Evolutionary conservation across 2,888 invertebrate species (phyloP).

Genomic region (Fragum sueziense): DNA sequence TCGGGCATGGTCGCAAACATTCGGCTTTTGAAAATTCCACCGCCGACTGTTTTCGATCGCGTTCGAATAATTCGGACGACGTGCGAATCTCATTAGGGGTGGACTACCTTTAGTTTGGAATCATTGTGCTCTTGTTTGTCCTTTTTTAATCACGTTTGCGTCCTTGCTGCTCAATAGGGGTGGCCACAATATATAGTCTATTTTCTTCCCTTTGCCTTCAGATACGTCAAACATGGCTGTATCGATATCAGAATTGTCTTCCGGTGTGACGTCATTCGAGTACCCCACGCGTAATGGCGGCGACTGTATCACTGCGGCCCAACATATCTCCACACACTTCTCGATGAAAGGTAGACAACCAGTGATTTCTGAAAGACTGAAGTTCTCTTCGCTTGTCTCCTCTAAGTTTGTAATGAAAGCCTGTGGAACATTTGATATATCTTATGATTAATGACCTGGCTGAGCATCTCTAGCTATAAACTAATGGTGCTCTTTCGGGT

Average conservation of each 20-base stretch:
- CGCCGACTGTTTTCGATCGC: too few species aligned
- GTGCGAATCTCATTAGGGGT: too few species aligned
- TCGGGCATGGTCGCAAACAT: too few species aligned
- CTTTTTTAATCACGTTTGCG: slow-evolving; percentile 39
- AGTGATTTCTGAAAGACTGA: slow-evolving; percentile 46
- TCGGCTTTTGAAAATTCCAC: too few species aligned
- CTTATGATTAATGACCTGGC: too few species aligned
- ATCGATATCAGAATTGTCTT: slow-evolving; percentile 41
- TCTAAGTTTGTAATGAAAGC: slow-evolving; percentile 46
- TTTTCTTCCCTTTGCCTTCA: slow-evolving; percentile 39
- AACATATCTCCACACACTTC: slow-evolving; percentile 51
- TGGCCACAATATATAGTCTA: slow-evolving; percentile 53
- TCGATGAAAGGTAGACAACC: slow-evolving; percentile 53
- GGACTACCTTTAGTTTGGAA: not conserved
- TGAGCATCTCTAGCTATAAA: too few species aligned
- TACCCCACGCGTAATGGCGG: slow-evolving; percentile 42
- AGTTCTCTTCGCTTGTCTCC: slow-evolving; percentile 28
- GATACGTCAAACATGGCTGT: slow-evolving; percentile 45
- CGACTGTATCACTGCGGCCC: slow-evolving; percentile 47
- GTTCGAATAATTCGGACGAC: too few species aligned
- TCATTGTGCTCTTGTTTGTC: slow-evolving; percentile 39
- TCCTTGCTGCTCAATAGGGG: slow-evolving; percentile 32
- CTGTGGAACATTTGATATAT: slow-evolving; percentile 35
- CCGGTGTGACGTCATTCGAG: slow-evolving; percentile 13
- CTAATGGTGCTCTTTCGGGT: too few species aligned